Evolutionary conservation across 2,888 invertebrate species (phyloP).

Genomic region (Heliconius sara): DNA sequence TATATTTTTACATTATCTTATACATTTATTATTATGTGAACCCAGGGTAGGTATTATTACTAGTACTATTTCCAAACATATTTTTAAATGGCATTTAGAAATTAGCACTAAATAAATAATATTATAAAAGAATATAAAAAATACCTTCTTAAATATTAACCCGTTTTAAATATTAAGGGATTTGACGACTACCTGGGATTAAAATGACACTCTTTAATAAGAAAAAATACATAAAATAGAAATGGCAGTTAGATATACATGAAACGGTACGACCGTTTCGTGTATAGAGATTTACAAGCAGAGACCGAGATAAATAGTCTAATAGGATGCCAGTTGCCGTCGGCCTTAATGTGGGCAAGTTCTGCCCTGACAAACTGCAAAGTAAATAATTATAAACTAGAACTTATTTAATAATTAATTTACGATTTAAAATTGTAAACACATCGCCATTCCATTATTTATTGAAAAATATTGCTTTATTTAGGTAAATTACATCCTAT

Average conservation of each 20-base stretch:
- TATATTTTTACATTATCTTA: no score
- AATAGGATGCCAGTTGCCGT: constrained; percentile 31
- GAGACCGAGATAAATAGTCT: constrained; percentile 40
- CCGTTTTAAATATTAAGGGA: not conserved
- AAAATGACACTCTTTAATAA: constrained; percentile 5
- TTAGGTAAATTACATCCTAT: not conserved
- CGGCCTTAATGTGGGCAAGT: constrained; percentile 31
- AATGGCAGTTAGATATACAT: constrained; percentile 26
- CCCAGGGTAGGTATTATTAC: no score
- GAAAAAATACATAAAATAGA: constrained; percentile 7
- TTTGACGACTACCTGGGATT: not conserved
- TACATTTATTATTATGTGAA: no score
- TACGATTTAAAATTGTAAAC: not conserved
- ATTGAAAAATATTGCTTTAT: not conserved
- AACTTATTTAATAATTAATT: constrained; percentile 3
- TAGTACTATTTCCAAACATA: no score
- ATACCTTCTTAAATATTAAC: not conserved
- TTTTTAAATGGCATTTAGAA: no score
- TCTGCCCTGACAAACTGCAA: constrained; percentile 20
- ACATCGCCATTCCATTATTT: not conserved
- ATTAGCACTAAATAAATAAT: no score
- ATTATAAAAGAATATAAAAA: not conserved
- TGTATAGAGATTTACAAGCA: constrained; percentile 37
- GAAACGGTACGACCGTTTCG: no score
- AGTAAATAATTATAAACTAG: constrained; percentile 29